These are phyloP conservation scores for Trichogramma dendrolimi DNA, from an alignment of 2,888 invertebrate genomes.

Conservation along the genomic window DNA sequence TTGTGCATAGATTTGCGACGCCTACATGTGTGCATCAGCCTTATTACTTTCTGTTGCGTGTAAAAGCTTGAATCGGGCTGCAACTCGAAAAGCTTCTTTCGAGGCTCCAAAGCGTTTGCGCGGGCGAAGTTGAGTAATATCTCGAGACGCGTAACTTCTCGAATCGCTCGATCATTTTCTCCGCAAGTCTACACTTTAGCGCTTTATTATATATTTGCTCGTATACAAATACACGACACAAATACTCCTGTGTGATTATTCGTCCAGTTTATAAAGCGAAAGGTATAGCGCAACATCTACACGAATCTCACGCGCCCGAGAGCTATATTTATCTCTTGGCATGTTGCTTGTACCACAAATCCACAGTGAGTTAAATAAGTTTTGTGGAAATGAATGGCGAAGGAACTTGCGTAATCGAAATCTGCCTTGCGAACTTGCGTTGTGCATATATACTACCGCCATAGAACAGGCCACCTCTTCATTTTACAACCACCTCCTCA, in stretches of 20 bases:
- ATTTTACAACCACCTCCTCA: neutral
- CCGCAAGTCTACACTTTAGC: conserved; percentile 1
- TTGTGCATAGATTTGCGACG: no score
- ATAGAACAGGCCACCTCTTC: no score
- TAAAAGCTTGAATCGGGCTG: neutral
- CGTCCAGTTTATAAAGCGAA: conserved; percentile 17
- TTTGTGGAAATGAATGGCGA: conserved; percentile 21
- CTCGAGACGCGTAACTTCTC: conserved; percentile 14
- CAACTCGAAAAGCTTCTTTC: no score
- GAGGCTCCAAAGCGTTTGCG: conserved; percentile 7
- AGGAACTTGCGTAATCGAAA: conserved; percentile 29
- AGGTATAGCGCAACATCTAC: neutral
- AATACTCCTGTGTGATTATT: conserved; percentile 13
- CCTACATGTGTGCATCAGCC: neutral
- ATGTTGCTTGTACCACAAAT: neutral
- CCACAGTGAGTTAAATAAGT: conserved; percentile 27
- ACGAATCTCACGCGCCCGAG: neutral
- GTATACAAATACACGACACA: neutral
- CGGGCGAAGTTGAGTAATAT: neutral
- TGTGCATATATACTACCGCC: conserved; percentile 8
- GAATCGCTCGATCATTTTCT: conserved; percentile 25
- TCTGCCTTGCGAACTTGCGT: conserved; percentile 8
- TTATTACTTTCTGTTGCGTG: neutral
- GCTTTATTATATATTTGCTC: conserved; percentile 23
- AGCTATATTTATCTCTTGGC: neutral